These are phyloP conservation scores for Crematogaster levior DNA, from an alignment of 2,888 invertebrate genomes.

Conservation along the genomic window DNA sequence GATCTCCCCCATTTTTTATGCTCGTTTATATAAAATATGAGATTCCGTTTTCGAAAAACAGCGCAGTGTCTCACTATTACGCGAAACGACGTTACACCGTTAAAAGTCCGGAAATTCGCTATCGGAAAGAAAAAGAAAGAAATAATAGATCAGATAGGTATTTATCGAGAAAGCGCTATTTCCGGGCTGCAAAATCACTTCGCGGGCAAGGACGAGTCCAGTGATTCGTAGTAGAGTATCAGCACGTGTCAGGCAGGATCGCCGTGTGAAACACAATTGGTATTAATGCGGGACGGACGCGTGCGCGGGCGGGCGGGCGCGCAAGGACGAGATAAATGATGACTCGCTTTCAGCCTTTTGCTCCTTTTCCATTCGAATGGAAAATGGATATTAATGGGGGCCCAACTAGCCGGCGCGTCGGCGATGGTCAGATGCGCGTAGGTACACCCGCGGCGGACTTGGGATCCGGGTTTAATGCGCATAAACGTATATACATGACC, in stretches of 20 bases:
- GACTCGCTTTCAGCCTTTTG: slow-evolving; percentile 76
- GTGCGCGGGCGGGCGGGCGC: neutral
- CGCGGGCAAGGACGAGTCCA: slow-evolving; percentile 2
- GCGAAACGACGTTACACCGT: neutral
- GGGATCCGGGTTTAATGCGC: slow-evolving; percentile 49
- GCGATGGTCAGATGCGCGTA: slow-evolving; percentile 68
- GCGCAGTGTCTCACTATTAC: neutral
- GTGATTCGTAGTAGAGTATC: slow-evolving; percentile 54
- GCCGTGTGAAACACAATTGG: slow-evolving; percentile 80
- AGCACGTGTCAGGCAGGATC: slow-evolving; percentile 56
- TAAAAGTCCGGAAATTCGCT: neutral
- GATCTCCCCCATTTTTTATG: slow-evolving; percentile 13
- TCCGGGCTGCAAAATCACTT: slow-evolving; percentile 16
- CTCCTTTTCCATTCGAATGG: slow-evolving; percentile 77
- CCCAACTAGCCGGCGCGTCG: slow-evolving; percentile 63
- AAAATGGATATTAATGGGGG: slow-evolving; percentile 84
- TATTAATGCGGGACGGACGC: slow-evolving; percentile 78
- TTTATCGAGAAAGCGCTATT: slow-evolving; percentile 3
- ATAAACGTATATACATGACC: slow-evolving; percentile 38
- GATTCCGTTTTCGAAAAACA: slow-evolving; percentile 28
- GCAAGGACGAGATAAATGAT: slow-evolving; percentile 81
- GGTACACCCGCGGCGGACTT: slow-evolving; percentile 31
- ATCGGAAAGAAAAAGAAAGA: neutral
- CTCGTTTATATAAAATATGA: slow-evolving; percentile 28
- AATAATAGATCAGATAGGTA: neutral